Conservation (phyloP, 2,113 vertebrate species). For the Brienomyrus longianalis region DNA sequence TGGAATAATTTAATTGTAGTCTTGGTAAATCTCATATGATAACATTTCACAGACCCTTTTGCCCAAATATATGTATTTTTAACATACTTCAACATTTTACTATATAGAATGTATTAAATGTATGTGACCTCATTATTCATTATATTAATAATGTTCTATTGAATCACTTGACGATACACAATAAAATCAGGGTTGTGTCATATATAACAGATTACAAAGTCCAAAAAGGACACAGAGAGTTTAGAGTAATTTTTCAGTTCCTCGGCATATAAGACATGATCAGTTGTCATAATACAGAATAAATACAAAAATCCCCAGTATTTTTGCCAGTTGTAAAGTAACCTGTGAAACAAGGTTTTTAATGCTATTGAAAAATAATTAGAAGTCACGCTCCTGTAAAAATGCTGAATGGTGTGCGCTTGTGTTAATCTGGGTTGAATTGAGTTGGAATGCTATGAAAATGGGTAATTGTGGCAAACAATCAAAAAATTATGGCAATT, state of each 20-base stretch:
- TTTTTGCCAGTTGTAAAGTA: neutral
- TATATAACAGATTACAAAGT: neutral
- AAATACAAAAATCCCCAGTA: neutral
- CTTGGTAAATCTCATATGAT: neutral
- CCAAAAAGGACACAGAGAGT: neutral
- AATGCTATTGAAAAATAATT: conserved; percentile 6
- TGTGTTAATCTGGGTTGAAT: conserved; percentile 28
- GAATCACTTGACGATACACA: neutral
- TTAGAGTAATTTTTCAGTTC: neutral
- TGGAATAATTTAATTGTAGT: neutral
- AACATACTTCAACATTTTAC: neutral
- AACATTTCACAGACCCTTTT: neutral
- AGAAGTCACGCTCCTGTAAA: neutral
- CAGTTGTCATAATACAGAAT: neutral
- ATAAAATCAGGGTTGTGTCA: neutral
- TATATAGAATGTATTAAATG: neutral
- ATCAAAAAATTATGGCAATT: conserved; percentile 37
- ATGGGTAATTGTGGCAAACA: conserved; percentile 29
- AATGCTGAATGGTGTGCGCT: conserved; percentile 18
- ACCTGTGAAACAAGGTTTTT: neutral
- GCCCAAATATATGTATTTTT: neutral
- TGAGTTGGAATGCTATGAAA: conserved; percentile 27
- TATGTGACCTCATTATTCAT: neutral
- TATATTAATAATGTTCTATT: neutral
- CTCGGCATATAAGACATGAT: neutral